Base-by-base conservation (phyloP, 2,888 invertebrate species). In the Griposia aprilina region DNA sequence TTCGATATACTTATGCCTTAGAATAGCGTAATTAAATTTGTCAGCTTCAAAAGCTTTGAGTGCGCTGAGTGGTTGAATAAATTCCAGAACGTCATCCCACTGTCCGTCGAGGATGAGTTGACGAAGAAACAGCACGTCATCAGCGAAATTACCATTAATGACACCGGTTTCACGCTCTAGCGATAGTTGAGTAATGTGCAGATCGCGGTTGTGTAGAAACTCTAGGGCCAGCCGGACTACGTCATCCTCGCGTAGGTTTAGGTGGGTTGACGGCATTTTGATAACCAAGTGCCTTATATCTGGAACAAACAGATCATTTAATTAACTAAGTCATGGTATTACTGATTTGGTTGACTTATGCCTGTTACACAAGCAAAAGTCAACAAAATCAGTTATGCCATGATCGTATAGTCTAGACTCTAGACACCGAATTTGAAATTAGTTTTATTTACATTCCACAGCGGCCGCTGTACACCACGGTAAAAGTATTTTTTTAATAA, bases 71-170 rank as follows among this genome's bases (percentile, higher is more conserved):
- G 99, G 99, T 96, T 99, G 99, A 81, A 99, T 98, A 95, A 99
- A 99, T 93, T 99, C 99, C 81, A 99, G 96, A 1, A 99, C 99
- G 94, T 99, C 99, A 95, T 99, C 99, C 99, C 99, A 99, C 95
- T 99, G 99, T 30, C 99, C 99, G 94, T 99, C 99, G 75, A 99
- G 97, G 88, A 99, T 99, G 74, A 99, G 97, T 95, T 99, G 99
- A 30, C 99, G 97, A 36, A 99, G 97, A 95, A 99, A 99, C 68
- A 99, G 97, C 60, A 99, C 98, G 95, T 99, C 99, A 94, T 99
- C 99, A 23, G 99, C 99, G 94, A 98, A 99, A 92, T 98, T 98
- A 77, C 99, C 99, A 95, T 99, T 99, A 93, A 99, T 99, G 84
- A 99, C 98, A 71, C 99, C 99, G 1, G 99, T 99, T 96, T 99